These are phyloP conservation scores for Akabosia matsudoensis DNA, from an alignment of 1,140 invertebrate genomes.

Conservation along the genomic window DNA sequence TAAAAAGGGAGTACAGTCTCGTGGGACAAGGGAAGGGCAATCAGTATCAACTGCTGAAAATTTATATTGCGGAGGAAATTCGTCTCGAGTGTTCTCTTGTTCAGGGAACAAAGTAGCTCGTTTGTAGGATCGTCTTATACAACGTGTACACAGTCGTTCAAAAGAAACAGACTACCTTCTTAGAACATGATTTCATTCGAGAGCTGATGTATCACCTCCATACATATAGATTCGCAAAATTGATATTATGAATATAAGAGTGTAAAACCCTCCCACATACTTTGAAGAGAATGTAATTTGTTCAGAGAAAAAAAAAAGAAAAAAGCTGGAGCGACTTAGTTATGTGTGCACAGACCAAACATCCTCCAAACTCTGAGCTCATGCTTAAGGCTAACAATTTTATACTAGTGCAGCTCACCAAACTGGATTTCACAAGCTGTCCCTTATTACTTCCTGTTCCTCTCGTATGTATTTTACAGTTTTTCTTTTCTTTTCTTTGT, in stretches of 20 bases:
- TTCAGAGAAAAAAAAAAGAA: too few species aligned
- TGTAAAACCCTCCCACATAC: too few species aligned
- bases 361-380: neutral
- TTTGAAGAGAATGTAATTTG: too few species aligned
- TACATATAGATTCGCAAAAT: neutral
- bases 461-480: neutral
- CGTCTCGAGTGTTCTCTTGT: neutral
- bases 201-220: neutral
- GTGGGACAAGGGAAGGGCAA: conserved; percentile 17
- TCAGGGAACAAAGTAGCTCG: conserved; percentile 9
- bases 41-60: conserved; percentile 25
- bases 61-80: conserved; percentile 11
- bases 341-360: too few species aligned
- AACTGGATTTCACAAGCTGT: neutral
- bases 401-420: neutral
- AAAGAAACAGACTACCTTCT: neutral
- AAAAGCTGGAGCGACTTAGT: too few species aligned
- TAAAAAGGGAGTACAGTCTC: conserved; percentile 8
- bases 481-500: neutral
- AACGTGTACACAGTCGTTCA: neutral
- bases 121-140: neutral
- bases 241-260: neutral
- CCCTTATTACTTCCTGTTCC: neutral
- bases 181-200: neutral
- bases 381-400: neutral